Percentiles rank a stretch among this genome's conserved stretches.
These are phyloP conservation scores for Elaphurus davidianus DNA, from an alignment of 2,113 vertebrate species.

Conservation along the genomic window DNA sequence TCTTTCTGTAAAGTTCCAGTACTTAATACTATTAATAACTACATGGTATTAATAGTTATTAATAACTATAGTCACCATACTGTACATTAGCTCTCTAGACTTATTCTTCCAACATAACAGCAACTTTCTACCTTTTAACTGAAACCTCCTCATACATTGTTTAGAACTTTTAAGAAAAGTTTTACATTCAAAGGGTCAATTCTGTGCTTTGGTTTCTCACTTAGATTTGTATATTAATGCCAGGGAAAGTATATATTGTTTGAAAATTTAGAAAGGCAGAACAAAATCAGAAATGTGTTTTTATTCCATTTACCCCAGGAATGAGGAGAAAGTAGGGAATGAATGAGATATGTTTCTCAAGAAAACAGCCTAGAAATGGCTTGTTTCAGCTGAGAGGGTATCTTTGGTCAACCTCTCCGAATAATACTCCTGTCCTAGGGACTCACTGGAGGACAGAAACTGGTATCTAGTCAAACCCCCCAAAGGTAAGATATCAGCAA, in stretches of 20 bases:
- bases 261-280: not conserved
- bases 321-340: not conserved
- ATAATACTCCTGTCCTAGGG: not conserved
- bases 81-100: not conserved
- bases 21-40: not conserved
- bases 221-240: not conserved
- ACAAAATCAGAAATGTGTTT: not conserved
- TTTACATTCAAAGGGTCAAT: not conserved
- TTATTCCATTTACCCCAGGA: not conserved
- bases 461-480: not conserved
- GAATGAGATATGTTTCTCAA: not conserved
- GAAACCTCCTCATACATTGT: not conserved
- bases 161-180: not conserved
- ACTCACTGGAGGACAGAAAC: not conserved
- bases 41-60: not conserved
- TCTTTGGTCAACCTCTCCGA: not conserved
- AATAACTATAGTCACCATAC: not conserved
- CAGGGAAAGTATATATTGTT: not conserved
- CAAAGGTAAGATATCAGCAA: not conserved
- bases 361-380: not conserved
- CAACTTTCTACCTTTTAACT: not conserved
- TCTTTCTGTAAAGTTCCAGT: not conserved
- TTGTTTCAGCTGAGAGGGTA: not conserved
- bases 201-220: not conserved
- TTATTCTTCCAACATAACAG: not conserved